Evolutionary conservation across 2,888 invertebrate species (phyloP), one percentile per base, ranked within the genome.

Genomic region (Bursaphelenchus okinawaensis): DNA sequence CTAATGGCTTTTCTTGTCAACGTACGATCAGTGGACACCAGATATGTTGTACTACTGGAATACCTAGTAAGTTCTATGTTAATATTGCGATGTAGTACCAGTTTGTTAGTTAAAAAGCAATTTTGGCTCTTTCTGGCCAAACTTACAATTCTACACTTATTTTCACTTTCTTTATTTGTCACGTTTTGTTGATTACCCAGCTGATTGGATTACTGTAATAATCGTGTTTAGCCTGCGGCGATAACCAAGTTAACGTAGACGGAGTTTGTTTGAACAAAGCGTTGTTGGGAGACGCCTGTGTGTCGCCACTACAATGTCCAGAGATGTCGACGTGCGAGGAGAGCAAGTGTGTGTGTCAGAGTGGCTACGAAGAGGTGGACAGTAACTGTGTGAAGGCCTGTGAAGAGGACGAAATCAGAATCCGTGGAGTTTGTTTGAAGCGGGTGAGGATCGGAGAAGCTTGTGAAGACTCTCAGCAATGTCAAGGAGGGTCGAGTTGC

Each of bases 1-100:
- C 79, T 29, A 59, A 63, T n/a, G 81, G 81, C 29, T 81, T 78
- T 66, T 76, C 76, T 8, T 81, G 81, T 66, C 80, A 81, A 61
- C 60, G 78, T 52, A 72, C 74, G 55, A 71, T 75, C 60, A 71
- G 67, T 20, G 80, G 80, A n/a, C 58, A 72, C 8, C 79, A 81
- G 66, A 75, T 80, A 54, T 80, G 80, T 68, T 80, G 80, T 59
- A 80, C 80, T 9, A 75, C 77, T 19, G 74, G 75, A 20, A 74
- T 70, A 4, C 61, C 59, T 1, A 50, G 71, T 63, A 28, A 67
- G 51, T 67, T 62, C 57, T 56, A 9, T 8, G 7, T 51, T 9
- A 7, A 9, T 56, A 51, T 8, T 7, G n/a, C n/a, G n/a, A 7
- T 1, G 4, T 52, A 1, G 8, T 26, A 52, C 1, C 16, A 16